Base-by-base conservation (phyloP, 2,797 vertebrate species). In the Zenarchopterus dispar region DNA sequence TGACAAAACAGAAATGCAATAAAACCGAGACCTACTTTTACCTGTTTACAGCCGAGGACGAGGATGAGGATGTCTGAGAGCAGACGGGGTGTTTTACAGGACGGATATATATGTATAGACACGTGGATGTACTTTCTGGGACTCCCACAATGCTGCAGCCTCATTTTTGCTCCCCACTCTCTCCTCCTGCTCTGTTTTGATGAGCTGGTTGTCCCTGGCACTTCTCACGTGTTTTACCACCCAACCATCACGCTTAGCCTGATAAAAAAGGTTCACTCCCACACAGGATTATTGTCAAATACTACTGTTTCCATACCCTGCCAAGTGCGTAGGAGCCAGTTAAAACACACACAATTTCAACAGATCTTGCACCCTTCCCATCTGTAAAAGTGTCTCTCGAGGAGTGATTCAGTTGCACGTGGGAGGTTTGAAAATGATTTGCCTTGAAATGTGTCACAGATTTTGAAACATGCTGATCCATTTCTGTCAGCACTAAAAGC, bases 11-110 rank as follows among this genome's bases (percentile, higher is more conserved):
- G 66, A 85, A 85, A 80, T 36, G 56, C 66, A 74, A 81, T 65
- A 81, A 84, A 88, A 90, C 79, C 61, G 66, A 80, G 88, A 90
- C 88, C 89, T 90, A 85, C 62, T 87, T 92, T 79, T 66, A 48
- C 7, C 45, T 47, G 11, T 43, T 15, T 13, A 0, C 16, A 10
- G 58, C 51, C 4, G 1, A 46, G 58, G 71, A 8, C 54, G 6
- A 49, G 73, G 56, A 77, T 48, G 26, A 70, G 67, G 61, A 10
- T 23, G 57, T 62, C 48, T 13, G 18, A 65, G 71, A 55, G 39
- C 80, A 77, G 78, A 77, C 56, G 19, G 74, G n/a, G 41, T 59
- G 60, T 79, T 68, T 73, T 62, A 45, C 56, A 77, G 68, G 75
- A 80, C 75, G 75, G 67, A 77, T 60, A 42, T 63, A 61, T 26